These are phyloP conservation scores for Cataglyphis cursor DNA, from an alignment of 2,888 invertebrate species.

Conservation along the genomic window DNA sequence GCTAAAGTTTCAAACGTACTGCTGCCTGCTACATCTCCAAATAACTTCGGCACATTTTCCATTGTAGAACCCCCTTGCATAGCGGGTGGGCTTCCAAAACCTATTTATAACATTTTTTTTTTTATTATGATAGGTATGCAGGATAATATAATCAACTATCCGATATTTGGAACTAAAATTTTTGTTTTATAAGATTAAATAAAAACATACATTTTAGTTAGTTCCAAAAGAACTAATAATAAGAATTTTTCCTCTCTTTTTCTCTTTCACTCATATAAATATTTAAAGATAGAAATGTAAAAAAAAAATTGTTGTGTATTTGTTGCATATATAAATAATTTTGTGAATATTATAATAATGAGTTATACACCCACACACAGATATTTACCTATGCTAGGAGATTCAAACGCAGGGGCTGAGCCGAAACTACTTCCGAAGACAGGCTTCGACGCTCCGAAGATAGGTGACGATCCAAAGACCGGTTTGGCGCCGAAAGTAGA, in stretches of 20 bases:
- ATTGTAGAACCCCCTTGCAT: slow-evolving; percentile 78
- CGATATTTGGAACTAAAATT: background rate
- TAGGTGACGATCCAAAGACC: slow-evolving; percentile 78
- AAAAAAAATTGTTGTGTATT: background rate
- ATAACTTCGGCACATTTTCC: slow-evolving; percentile 80
- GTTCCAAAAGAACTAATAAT: background rate
- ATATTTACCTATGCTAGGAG: slow-evolving; percentile 38
- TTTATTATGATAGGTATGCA: slow-evolving; percentile 18
- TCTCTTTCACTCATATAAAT: background rate
- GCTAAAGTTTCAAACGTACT: slow-evolving; percentile 84
- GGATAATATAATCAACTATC: background rate
- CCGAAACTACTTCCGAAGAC: slow-evolving; percentile 80
- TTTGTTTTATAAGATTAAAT: slow-evolving; percentile 3
- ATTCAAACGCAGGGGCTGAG: slow-evolving; percentile 74
- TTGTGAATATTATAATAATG: slow-evolving; percentile 1
- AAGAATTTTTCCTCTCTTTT: background rate
- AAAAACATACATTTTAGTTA: background rate
- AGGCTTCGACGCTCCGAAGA: slow-evolving; percentile 78
- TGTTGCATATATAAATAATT: background rate
- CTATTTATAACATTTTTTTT: slow-evolving; percentile 65
- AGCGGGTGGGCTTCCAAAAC: slow-evolving; percentile 80
- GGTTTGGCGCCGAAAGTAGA: slow-evolving; percentile 81
- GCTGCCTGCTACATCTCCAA: slow-evolving; percentile 78
- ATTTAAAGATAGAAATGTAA: background rate
- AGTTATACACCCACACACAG: background rate